Base-by-base conservation (phyloP, 1,140 invertebrate genomes). In the Saccostrea glomerata region DNA sequence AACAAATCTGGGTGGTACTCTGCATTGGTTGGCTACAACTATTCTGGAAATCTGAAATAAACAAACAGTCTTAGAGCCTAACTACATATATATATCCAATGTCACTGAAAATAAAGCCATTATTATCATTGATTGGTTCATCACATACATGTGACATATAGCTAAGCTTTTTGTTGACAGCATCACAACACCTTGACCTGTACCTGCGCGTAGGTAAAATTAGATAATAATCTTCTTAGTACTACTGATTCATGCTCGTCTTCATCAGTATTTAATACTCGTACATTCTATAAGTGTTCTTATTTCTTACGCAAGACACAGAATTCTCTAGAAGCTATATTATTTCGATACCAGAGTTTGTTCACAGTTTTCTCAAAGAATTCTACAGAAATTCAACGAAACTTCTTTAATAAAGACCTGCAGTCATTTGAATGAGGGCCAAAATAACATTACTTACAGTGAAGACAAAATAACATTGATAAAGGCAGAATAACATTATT, bases 1-100 rank as follows among this genome's bases (percentile, higher is more conserved):
- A 90, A 55, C 85, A 88, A 83, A 91, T 77, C 86, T 92, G 91
- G 30, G 92, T 89, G 23, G 91, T 88, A 82, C 92, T 90, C 88
- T 92, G 92, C 91, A 92, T 92, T 70, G 87, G 92, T 84, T 91
- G 91, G 66, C 84, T 90, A n/a, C 87, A 89, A 90, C 89, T 92
- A 60, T 87, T 87, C 88, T 92, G 91, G 54, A 91, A 87, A 84
- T 92, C 92, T 92, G 90, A 13, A 92, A 91, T 63, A 36, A 55
- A 58, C 85, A 63, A 56, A 77, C 20, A 55, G n/a, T 47, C 40
- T 60, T 55, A 40, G 7, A 85, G 56, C 63, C 12, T 13, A 66
- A 25, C n/a, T 20, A 63, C 20, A 12, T 63, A n/a, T 63, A 63
- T 63, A 20, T 20, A 20, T 63, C 58, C 7, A 20, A 17, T 63